Conservation (phyloP, 2,113 vertebrate species). For the Cyprinodon brontotheroides region DNA sequence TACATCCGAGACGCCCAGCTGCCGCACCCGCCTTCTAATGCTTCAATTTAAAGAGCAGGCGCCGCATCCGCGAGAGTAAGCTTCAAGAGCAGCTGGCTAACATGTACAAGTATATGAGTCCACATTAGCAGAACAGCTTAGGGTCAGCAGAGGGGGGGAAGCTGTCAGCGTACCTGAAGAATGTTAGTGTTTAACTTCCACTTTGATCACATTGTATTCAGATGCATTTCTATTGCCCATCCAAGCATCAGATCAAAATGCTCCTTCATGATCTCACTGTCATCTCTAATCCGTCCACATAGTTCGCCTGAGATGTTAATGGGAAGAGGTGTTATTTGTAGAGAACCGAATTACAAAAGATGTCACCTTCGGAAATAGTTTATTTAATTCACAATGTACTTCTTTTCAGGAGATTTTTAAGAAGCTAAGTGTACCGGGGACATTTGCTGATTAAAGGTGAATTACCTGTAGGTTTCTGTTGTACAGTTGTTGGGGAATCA, state of each 20-base stretch:
- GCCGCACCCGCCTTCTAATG: too few relatives aligned
- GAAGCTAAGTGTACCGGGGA: not conserved
- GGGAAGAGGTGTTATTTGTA: constrained; percentile 6
- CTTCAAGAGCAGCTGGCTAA: constrained; percentile 77
- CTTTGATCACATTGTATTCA: constrained; percentile 2
- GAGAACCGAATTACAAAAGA: constrained; percentile 7
- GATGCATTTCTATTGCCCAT: not conserved
- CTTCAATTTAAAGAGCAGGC: constrained; percentile 81
- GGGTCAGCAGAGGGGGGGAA: constrained; percentile 1
- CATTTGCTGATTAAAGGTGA: constrained; percentile 10
- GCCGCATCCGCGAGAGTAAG: constrained; percentile 66
- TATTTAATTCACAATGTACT: constrained; percentile 5
- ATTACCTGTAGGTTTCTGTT: constrained; percentile 44
- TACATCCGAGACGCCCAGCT: constrained; percentile 79
- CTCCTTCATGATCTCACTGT: not conserved
- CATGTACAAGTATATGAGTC: constrained; percentile 80
- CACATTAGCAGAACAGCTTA: constrained; percentile 30
- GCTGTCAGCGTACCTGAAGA: not conserved
- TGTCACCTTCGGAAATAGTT: not conserved
- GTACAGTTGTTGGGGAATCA: not conserved
- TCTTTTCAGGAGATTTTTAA: constrained; percentile 1
- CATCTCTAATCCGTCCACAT: not conserved
- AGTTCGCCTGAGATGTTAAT: not conserved
- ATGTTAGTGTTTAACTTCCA: constrained; percentile 16
- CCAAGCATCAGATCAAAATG: not conserved